Base-by-base conservation (phyloP, 2,797 vertebrate genomes). In the Falco rusticolus region DNA sequence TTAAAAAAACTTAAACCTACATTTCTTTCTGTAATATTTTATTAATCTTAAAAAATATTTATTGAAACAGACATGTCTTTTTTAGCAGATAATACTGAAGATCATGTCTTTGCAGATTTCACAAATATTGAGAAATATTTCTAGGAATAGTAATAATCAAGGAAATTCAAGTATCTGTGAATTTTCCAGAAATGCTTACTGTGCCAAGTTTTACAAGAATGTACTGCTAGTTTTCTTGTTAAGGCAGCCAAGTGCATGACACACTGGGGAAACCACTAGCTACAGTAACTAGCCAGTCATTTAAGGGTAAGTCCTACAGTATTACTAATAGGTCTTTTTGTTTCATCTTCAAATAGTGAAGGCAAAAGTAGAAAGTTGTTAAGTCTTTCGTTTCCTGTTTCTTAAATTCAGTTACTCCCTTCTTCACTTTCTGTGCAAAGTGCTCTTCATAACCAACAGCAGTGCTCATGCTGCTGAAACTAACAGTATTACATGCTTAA, bases 171-270 rank as follows among this genome's bases (percentile, higher is more conserved):
- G 37, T 92, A 80, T 90, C 39, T 90, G 18, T 80, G 86, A 87
- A 59, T 96, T 97, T 95, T 91, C 48, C 74, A 91, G 69, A 89
- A 93, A 84, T 81, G 85, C 83, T 97, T 96, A 89, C 21, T 39
- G 22, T 84, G 48, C 48, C 53, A 86, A 50, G 28, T 90, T 97
- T 95, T 97, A 91, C 74, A 92, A 61, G 63, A 80, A 29, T 86
- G 18, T 20, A n/a, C 82, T 84, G 66, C 60, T 97, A 56, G 18
- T 94, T 98, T 96, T 86, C 88, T 96, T 21, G 10, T 84, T 93
- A 89, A 87, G 85, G 77, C 93, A 95, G 93, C 45, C 56, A 78
- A 86, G 20, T 41, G 6, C 37, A 13, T 9, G n/a, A 63, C 5
- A 45, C 18, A 24, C 5, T 4, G 4, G 14, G 47, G 24, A 81